phyloP scores from a whole-genome alignment of 2,888 invertebrate genomes.

The Pimpla rufipes region DNA sequence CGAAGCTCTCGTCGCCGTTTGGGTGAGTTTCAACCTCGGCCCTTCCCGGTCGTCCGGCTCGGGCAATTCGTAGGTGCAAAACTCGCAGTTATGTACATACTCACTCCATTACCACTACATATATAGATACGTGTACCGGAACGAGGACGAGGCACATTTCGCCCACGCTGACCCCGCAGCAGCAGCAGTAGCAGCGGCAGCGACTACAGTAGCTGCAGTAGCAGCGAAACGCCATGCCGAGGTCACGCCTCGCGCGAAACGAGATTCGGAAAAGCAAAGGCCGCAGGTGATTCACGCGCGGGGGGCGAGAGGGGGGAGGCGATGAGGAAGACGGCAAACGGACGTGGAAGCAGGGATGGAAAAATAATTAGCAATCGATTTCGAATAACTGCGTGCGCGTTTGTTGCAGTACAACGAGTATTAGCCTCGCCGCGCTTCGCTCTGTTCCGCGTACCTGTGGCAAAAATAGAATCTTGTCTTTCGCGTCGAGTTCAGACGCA shows the following conservation, averaged over 20 bases:
- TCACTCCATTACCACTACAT: conserved; percentile 8
- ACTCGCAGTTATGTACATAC: conserved; percentile 41
- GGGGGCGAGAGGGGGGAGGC: conserved; percentile 24
- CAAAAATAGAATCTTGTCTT: neutral
- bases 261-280: conserved; percentile 68
- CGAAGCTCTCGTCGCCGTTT: conserved; percentile 37
- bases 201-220: conserved; percentile 6
- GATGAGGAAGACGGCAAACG: conserved; percentile 19
- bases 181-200: neutral
- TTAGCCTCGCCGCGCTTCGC: too few species aligned
- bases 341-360: conserved; percentile 8
- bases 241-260: conserved; percentile 65
- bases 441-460: neutral
- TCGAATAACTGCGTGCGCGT: neutral
- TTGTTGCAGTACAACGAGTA: neutral
- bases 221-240: conserved; percentile 55
- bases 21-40: conserved; percentile 65
- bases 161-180: conserved; percentile 56
- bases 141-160: conserved; percentile 62
- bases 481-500: neutral
- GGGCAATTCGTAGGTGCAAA: conserved; percentile 52
- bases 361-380: conserved; percentile 50
- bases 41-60: conserved; percentile 29
- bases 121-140: conserved; percentile 23
- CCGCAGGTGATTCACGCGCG: conserved; percentile 51